Evolutionary conservation across 2,797 vertebrate genomes (phyloP), one percentile per base, ranked within the genome.

Genomic region (Nyctibius grandis): DNA sequence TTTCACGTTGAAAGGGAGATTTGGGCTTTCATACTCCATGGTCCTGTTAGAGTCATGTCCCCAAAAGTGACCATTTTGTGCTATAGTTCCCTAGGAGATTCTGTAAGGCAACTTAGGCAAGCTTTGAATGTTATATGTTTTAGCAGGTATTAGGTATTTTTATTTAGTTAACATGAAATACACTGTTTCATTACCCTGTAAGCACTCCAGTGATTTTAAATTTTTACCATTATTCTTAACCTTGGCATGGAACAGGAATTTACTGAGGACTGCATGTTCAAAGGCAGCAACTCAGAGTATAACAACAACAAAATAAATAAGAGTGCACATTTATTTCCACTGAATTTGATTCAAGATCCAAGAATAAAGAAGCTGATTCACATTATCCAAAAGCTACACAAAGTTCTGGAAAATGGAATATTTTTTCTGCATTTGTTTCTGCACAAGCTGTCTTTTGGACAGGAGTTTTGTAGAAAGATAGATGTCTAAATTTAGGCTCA

Each of bases 361-460:
- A 85, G 88, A 96, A 93, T 83, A 88, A 95, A 91, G 80, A 89
- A 88, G 92, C 86, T 94, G 88, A 93, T 92, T 91, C 94, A 91
- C 64, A 91, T 93, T 89, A 94, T 72, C 93, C 93, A 97, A 95
- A 93, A 90, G 50, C 59, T 96, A 85, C 80, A 89, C 40, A 57
- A 76, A 79, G 78, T 94, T 93, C 94, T 96, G 95, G 92, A 92
- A 96, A 96, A 84, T 88, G 42, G 38, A 65, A 8, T 87, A 15
- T 75, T 92, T 94, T 84, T 94, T 74, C 57, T 91, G 45, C 50
- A 47, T 80, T 94, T 88, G 22, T 91, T 93, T 93, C 87, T 87
- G 64, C 51, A 88, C 59, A 85, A 70, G 50, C 34, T 93, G 60
- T 85, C 40, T 89, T 84, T 80, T 74, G 86, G 67, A 60, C 87